Evolutionary conservation across 1,140 invertebrate species (phyloP).

Genomic region (Drosophila kohkoa): DNA sequence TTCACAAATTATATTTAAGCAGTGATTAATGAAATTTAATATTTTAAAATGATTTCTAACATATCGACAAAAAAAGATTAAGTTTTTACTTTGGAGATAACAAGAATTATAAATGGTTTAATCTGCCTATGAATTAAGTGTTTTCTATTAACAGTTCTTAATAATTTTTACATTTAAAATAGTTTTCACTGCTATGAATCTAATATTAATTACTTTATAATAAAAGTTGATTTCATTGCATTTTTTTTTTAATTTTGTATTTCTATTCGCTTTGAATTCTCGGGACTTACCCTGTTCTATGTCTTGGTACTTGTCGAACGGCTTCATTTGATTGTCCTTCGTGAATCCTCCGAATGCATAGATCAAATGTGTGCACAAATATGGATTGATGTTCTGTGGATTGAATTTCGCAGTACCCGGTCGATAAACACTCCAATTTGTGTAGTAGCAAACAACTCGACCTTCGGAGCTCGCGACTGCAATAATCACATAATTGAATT

Average conservation of each 20-base stretch:
- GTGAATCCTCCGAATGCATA: constrained; percentile 97
- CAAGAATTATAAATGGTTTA: too few species aligned
- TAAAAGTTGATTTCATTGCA: neutral
- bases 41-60: too few species aligned
- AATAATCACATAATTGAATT: neutral
- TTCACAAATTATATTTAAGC: too few species aligned
- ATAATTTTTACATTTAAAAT: too few species aligned
- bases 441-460: constrained; percentile 95
- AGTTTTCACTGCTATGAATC: too few species aligned
- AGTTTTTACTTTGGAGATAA: too few species aligned
- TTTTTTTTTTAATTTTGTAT: neutral
- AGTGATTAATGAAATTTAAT: too few species aligned
- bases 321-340: constrained; percentile 94
- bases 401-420: constrained; percentile 95
- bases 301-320: constrained; percentile 98
- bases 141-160: too few species aligned
- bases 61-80: too few species aligned
- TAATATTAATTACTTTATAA: neutral
- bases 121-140: too few species aligned
- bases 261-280: neutral
- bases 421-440: constrained; percentile 97
- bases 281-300: constrained; percentile 93
- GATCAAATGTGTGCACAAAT: constrained; percentile 97
- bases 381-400: constrained; percentile 97
- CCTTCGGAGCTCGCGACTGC: constrained; percentile 85